Percentiles rank a stretch among this genome's conserved stretches.
These are phyloP conservation scores for Idaea straminata DNA, from an alignment of 2,888 invertebrate species.

Conservation along the genomic window DNA sequence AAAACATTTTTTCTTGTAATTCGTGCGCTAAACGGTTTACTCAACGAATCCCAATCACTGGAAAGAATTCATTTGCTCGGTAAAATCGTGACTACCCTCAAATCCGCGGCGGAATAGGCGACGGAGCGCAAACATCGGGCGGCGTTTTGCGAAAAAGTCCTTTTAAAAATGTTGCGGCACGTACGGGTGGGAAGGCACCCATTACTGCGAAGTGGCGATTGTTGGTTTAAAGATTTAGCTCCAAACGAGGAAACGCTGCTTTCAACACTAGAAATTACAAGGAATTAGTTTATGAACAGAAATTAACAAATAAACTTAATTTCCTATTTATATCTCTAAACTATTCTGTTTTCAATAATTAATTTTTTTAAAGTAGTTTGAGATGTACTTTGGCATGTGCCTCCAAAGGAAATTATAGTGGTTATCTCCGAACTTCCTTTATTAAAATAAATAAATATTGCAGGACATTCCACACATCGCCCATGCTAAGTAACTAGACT, in stretches of 20 bases:
- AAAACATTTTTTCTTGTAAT: constrained; percentile 40
- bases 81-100: constrained; percentile 69
- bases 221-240: constrained; percentile 77
- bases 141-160: constrained; percentile 76
- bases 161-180: constrained; percentile 80
- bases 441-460: too few species aligned
- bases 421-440: too few species aligned
- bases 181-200: constrained; percentile 73
- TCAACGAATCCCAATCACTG: constrained; percentile 64
- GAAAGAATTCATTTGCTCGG: constrained; percentile 68
- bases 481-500: too few species aligned
- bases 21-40: constrained; percentile 64
- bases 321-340: not conserved
- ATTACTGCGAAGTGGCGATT: constrained; percentile 76
- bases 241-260: constrained; percentile 48
- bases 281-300: not conserved
- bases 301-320: not conserved
- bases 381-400: too few species aligned
- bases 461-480: too few species aligned
- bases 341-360: too few species aligned
- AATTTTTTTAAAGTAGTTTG: too few species aligned
- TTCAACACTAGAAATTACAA: constrained; percentile 9
- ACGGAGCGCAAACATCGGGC: constrained; percentile 60
- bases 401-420: too few species aligned
- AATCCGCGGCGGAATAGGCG: constrained; percentile 43